Evolutionary conservation across 2,888 invertebrate species (phyloP).

Genomic region (Hirtodrosophila alboralis): DNA sequence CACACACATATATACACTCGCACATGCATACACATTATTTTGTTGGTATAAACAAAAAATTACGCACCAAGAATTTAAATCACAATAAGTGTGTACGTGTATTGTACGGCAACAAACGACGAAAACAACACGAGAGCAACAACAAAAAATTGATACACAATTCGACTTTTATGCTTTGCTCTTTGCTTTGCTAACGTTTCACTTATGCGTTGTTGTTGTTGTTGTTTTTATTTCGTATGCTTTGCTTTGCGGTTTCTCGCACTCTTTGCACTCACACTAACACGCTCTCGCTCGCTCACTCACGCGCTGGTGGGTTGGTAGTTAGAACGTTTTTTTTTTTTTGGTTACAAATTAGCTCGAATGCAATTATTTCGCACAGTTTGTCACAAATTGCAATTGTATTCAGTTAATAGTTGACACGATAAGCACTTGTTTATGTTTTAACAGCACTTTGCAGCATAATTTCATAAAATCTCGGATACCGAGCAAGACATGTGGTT

Average conservation of each 20-base stretch:
- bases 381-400: constrained; percentile 63
- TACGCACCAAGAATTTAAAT: constrained; percentile 57
- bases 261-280: constrained; percentile 52
- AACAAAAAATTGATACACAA: constrained; percentile 62
- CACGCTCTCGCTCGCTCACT: constrained; percentile 62
- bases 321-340: constrained; percentile 59
- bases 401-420: constrained; percentile 70
- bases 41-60: constrained; percentile 20
- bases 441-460: constrained; percentile 81
- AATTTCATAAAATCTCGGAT: constrained; percentile 76
- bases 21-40: constrained; percentile 7
- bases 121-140: constrained; percentile 49
- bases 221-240: constrained; percentile 67
- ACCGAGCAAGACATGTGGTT: constrained; percentile 87
- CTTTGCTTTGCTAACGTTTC: constrained; percentile 57
- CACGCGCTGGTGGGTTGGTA: constrained; percentile 54
- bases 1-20: neutral
- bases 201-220: constrained; percentile 49
- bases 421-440: constrained; percentile 73
- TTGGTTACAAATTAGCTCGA: constrained; percentile 65
- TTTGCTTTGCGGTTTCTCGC: constrained; percentile 66
- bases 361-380: constrained; percentile 48
- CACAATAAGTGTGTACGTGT: constrained; percentile 40
- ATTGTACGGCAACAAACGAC: constrained; percentile 29
- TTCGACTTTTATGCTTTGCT: constrained; percentile 42